Evolutionary conservation across 2,113 vertebrate genomes (phyloP), one percentile per base, ranked within the genome.

Genomic region (Sapayoa aenigma): DNA sequence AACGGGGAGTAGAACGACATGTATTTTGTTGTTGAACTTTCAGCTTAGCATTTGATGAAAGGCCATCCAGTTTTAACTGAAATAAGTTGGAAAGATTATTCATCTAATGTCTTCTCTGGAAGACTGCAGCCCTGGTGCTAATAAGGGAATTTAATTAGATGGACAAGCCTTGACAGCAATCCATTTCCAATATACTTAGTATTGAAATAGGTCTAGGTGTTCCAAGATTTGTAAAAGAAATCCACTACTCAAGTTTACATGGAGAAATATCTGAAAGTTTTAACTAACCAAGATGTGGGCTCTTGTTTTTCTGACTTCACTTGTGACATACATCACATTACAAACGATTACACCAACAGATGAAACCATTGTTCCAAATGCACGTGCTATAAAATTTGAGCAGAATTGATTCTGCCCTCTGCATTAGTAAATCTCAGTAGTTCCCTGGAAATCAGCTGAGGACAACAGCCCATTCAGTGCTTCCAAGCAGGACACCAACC

Each of bases 111-210:
- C 59, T 89, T 49, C 92, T n/a, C 65, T 62, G 79, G 37, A 92
- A 84, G 69, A 75, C 85, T 83, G 82, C 73, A 94, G 76, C 60
- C 73, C 69, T 82, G 24, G 60, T 71, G 88, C 80, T 95, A 94
- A 94, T 92, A 92, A 92, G 94, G 90, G 49, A 93, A 90, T 94
- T 94, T 95, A 94, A 97, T 96, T 89, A 96, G 86, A 87, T 75
- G 68, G 92, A 97, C 90, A 96, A 92, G 50, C 30, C 89, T 82
- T 90, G 93, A 94, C 94, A 95, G 92, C 69, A 92, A 96, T 93
- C 90, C 86, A 1, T 96, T 96, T 90, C 66, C 93, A 94, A 96
- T 76, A 81, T 41, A 92, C n/a, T 95, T 92, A 90, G 80, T 79
- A 95, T 84, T 94, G 95, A 90, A 93, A 95, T 47, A 97, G 56